phyloP scores from a whole-genome alignment of 2,888 invertebrate species.

The Eristalinus aeneus region DNA sequence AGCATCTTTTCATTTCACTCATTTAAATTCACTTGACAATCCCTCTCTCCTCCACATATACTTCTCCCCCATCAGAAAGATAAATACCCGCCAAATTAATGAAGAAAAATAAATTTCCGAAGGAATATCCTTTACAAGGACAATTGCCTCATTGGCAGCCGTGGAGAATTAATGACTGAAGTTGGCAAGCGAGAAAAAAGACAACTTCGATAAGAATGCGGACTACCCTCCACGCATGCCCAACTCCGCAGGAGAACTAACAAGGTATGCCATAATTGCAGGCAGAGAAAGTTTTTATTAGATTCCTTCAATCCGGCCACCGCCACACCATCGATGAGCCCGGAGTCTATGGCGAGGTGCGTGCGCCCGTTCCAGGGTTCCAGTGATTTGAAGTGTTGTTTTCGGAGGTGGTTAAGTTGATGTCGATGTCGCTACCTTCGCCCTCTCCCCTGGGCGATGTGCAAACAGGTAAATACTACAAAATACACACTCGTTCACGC shows the following conservation, averaged over 20 bases:
- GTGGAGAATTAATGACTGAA: background rate
- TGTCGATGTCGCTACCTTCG: slow-evolving; percentile 26
- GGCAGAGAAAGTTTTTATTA: slow-evolving; percentile 59
- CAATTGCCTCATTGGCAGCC: background rate
- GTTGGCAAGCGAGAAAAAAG: background rate
- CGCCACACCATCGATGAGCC: background rate
- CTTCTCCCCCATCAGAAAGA: background rate
- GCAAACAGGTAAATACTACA: slow-evolving; percentile 48
- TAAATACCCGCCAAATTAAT: background rate
- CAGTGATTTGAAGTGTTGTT: slow-evolving; percentile 56
- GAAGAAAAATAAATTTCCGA: background rate
- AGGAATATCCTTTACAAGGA: background rate
- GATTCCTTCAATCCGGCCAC: slow-evolving; percentile 8
- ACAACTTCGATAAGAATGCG: background rate
- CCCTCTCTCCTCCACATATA: background rate
- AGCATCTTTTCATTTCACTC: background rate
- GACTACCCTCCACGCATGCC: background rate
- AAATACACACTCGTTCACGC: slow-evolving; percentile 10
- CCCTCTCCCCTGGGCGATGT: slow-evolving; percentile 34
- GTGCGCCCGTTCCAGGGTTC: slow-evolving; percentile 54
- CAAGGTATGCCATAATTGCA: slow-evolving; percentile 36
- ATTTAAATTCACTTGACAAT: background rate
- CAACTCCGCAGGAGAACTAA: background rate
- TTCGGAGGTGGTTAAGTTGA: slow-evolving; percentile 9
- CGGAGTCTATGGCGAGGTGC: slow-evolving; percentile 3